Conservation (phyloP, 1,140 invertebrate genomes). For the Tetramorium simillimum region DNA sequence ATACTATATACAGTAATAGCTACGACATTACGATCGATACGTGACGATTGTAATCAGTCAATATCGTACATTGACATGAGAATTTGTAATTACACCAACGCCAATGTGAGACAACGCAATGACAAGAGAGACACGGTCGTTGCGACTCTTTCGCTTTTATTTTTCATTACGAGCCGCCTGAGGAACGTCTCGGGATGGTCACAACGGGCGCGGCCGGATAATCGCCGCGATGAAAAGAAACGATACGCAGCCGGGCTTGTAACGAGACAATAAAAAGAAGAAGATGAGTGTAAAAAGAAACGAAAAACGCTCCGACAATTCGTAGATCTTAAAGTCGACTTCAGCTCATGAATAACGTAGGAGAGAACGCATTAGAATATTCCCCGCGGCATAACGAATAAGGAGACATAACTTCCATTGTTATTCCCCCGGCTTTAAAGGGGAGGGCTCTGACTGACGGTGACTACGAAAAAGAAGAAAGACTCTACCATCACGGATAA, state of each 20-base stretch:
- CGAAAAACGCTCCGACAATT: constrained; percentile 63
- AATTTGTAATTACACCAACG: neutral
- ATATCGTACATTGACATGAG: neutral
- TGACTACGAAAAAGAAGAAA: constrained; percentile 6
- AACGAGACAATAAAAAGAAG: constrained; percentile 61
- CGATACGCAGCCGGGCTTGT: constrained; percentile 51
- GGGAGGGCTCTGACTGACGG: constrained; percentile 17
- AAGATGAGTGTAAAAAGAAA: constrained; percentile 35
- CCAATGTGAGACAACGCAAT: too few species aligned
- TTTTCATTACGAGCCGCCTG: constrained; percentile 43
- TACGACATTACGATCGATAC: neutral
- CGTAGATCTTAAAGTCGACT: constrained; percentile 66
- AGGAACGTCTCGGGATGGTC: constrained; percentile 35
- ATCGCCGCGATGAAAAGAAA: neutral
- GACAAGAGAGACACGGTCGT: neutral
- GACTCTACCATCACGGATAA: neutral
- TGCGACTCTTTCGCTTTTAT: neutral
- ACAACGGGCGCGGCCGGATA: neutral
- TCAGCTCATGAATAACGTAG: constrained; percentile 77
- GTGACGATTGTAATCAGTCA: neutral
- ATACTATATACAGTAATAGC: neutral
- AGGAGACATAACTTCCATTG: constrained; percentile 69
- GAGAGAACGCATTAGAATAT: constrained; percentile 75
- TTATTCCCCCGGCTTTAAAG: constrained; percentile 70
- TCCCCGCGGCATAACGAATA: constrained; percentile 73